A percentile compares a stretch with the other conserved stretches of the same genome.
phyloP scores from a whole-genome alignment of 2,797 vertebrate genomes.

The Eleutherodactylus coqui region DNA sequence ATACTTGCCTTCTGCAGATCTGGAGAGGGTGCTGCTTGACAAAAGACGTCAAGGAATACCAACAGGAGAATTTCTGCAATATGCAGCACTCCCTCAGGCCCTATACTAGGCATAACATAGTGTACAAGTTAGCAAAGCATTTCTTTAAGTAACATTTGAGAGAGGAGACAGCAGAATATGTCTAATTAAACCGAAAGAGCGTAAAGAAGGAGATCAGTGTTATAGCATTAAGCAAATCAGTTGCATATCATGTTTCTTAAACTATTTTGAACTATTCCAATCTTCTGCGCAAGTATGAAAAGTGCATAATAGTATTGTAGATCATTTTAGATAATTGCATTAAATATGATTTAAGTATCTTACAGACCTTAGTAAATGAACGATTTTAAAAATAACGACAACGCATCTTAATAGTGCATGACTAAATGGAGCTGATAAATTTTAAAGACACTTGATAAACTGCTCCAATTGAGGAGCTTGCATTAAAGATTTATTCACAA shows the following conservation, averaged over 20 bases:
- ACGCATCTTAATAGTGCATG: no score
- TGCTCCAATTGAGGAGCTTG: no score
- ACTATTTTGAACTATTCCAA: neutral
- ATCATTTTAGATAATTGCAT: neutral
- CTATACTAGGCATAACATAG: neutral
- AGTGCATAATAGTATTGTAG: neutral
- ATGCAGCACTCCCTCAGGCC: neutral
- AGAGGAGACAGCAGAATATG: neutral
- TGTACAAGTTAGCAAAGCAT: no score
- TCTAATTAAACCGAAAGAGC: neutral
- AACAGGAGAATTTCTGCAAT: neutral
- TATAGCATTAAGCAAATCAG: neutral
- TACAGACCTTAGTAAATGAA: no score
- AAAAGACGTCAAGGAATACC: neutral
- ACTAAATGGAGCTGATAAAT: no score
- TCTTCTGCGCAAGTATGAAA: neutral
- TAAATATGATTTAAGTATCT: neutral
- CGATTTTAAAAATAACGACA: no score
- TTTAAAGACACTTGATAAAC: no score
- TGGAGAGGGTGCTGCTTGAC: neutral
- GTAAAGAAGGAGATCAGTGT: no score
- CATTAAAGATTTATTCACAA: no score
- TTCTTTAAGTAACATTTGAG: neutral
- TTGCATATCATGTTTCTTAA: neutral
- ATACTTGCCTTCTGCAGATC: no score